Evolutionary conservation across 2,797 vertebrate genomes (phyloP).

Genomic region (Buceros bicornis): DNA sequence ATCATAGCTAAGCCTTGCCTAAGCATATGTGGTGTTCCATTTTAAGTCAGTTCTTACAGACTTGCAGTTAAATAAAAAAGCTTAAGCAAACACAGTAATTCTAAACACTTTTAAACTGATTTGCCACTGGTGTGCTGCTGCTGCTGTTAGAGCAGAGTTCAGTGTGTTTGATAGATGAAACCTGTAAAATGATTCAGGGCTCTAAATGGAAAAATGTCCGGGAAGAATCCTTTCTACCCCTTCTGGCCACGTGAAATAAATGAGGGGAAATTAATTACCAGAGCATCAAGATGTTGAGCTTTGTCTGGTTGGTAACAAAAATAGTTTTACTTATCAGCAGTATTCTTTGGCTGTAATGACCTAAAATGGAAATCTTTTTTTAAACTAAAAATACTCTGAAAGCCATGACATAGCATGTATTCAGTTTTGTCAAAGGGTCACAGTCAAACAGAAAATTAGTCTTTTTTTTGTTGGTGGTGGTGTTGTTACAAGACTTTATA

Average conservation of each 20-base stretch:
- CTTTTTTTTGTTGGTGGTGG: background rate
- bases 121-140: background rate
- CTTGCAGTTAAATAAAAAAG: constrained; percentile 2
- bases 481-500: background rate
- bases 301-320: background rate
- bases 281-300: background rate
- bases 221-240: background rate
- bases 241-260: background rate
- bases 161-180: background rate
- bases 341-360: background rate
- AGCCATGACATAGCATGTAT: background rate
- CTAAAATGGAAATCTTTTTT: background rate
- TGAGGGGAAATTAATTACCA: background rate
- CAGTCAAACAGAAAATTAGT: background rate
- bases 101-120: background rate
- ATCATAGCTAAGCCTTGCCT: background rate
- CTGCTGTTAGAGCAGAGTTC: background rate
- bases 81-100: background rate
- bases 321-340: background rate
- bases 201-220: background rate
- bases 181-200: background rate
- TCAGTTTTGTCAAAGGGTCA: background rate
- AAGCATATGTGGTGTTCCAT: background rate
- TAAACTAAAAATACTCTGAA: background rate
- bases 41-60: background rate